A percentile compares a stretch with the other conserved stretches of the same genome.
Conservation (phyloP, 2,113 vertebrate genomes). For the Cacatua alba region DNA sequence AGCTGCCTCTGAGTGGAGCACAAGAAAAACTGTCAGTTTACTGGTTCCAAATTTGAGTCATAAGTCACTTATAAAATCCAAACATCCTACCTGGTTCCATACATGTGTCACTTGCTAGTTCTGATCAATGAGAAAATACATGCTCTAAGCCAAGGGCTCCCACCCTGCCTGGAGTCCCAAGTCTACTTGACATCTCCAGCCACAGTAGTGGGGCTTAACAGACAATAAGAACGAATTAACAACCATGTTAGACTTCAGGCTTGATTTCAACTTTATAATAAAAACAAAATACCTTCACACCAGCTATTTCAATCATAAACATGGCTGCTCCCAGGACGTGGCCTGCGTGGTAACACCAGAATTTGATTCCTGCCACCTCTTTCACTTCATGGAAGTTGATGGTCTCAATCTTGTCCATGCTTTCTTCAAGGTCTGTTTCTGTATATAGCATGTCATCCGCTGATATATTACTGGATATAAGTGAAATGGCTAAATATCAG, state of each 20-base stretch:
- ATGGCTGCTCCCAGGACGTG: constrained; percentile 97
- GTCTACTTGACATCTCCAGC: background rate
- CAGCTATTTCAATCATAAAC: constrained; percentile 99
- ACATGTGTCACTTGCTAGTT: background rate
- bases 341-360: constrained; percentile 97
- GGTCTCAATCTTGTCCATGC: constrained; percentile 99
- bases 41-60: background rate
- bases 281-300: constrained; percentile 87
- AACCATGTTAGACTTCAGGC: background rate
- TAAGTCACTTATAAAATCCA: background rate
- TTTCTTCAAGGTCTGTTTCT: constrained; percentile 95
- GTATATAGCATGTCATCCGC: constrained; percentile 98
- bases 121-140: background rate
- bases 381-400: constrained; percentile 99
- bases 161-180: background rate
- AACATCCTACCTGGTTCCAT: background rate
- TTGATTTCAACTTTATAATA: background rate
- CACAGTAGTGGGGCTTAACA: background rate
- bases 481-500: constrained; percentile 5
- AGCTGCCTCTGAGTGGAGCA: background rate
- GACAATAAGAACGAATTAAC: background rate
- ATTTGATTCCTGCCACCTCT: constrained; percentile 97
- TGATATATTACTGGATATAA: constrained; percentile 90
- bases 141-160: background rate
- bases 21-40: background rate